Evolutionary conservation across 1,140 invertebrate genomes (phyloP).

Genomic region (Drosophila sp.): DNA sequence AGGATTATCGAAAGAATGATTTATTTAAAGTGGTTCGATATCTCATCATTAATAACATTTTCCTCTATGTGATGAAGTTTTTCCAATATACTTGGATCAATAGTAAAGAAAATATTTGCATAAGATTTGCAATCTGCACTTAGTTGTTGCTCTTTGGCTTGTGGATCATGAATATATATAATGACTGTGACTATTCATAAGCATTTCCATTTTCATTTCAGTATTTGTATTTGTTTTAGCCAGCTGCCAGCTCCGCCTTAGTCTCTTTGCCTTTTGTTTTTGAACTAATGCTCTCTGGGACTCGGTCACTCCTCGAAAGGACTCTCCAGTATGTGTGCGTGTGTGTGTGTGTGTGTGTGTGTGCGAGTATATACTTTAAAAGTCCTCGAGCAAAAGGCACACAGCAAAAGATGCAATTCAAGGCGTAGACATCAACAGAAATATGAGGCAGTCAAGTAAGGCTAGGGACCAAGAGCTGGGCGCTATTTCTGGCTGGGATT

Average conservation of each 20-base stretch:
- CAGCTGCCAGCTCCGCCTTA: constrained; percentile 2
- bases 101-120: too few species aligned
- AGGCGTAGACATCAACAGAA: constrained; percentile 20
- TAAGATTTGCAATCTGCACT: neutral
- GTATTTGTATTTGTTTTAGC: constrained; percentile 19
- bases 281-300: constrained; percentile 12
- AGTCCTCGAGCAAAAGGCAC: constrained; percentile 7
- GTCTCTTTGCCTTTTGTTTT: neutral
- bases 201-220: neutral
- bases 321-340: neutral
- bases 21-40: too few species aligned
- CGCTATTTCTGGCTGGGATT: constrained; percentile 24
- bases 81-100: too few species aligned
- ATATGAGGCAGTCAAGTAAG: constrained; percentile 1
- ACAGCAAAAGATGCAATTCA: constrained; percentile 18
- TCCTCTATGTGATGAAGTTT: too few species aligned
- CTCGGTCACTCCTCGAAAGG: constrained; percentile 19
- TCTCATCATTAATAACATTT: too few species aligned
- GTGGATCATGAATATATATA: constrained; percentile 17
- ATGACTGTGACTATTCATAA: neutral
- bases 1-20: too few species aligned
- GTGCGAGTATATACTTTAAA: constrained; percentile 16
- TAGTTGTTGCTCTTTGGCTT: neutral
- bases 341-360: neutral
- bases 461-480: constrained; percentile 10